These are phyloP conservation scores for Cactoblastis cactorum DNA, from an alignment of 2,888 invertebrate genomes.

Conservation along the genomic window DNA sequence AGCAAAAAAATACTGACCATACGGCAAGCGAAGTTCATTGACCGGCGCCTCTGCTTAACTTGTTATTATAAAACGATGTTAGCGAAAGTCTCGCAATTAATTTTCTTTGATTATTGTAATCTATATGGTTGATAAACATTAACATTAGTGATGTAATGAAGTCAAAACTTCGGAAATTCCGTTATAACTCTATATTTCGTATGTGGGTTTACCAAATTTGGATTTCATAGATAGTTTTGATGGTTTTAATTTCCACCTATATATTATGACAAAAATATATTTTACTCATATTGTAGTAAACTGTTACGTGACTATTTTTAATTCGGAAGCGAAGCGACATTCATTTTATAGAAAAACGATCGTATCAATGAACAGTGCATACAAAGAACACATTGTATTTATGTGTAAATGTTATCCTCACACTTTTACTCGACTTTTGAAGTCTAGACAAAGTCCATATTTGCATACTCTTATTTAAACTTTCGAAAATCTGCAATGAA, in stretches of 20 bases:
- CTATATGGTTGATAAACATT: constrained; percentile 30
- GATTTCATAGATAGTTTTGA: not conserved
- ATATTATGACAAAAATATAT: no score
- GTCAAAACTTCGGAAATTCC: constrained; percentile 37
- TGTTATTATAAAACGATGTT: constrained; percentile 52
- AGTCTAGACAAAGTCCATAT: constrained; percentile 56
- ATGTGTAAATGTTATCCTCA: constrained; percentile 16
- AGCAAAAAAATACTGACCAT: constrained; percentile 59
- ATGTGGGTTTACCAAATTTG: no score
- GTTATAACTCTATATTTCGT: no score
- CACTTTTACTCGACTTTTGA: constrained; percentile 50
- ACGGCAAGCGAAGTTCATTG: constrained; percentile 57
- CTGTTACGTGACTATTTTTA: not conserved
- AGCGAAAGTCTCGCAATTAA: constrained; percentile 51
- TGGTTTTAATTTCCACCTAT: no score
- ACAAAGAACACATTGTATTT: not conserved
- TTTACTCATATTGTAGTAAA: not conserved
- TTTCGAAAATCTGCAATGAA: constrained; percentile 71
- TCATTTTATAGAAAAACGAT: not conserved
- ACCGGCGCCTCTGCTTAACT: constrained; percentile 53
- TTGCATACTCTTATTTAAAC: constrained; percentile 64
- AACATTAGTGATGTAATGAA: constrained; percentile 33
- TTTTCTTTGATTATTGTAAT: constrained; percentile 25
- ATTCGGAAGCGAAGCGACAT: not conserved
- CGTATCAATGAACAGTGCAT: not conserved